Base-by-base conservation (phyloP, 2,888 invertebrate species). In the Apeira syringaria region DNA sequence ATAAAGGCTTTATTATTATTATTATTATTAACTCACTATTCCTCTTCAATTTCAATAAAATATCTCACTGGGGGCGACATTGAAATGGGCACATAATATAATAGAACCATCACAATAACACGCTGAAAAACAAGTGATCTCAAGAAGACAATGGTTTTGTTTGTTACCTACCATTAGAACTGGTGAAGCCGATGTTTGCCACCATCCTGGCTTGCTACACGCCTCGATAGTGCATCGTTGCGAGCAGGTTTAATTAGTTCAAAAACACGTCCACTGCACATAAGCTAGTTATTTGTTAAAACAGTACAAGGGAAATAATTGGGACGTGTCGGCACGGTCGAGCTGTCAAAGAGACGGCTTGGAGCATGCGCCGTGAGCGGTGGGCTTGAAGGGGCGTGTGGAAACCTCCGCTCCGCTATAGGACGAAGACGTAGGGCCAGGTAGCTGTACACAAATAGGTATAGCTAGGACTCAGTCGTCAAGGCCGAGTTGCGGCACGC, bases 361-460 rank as follows among this genome's bases (percentile, higher is more conserved):
- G 22, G 42, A 26, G 44, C 87, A 76, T 81, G 88, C 86, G 89
- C 76, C 35, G 55, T 73, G 33, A 15, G 42, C 30, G 50, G 71
- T 80, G 74, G 86, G 89, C 87, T 61, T 78, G 86, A 47, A 73
- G 77, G 81, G 85, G 88, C 68, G 81, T 83, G 83, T 73, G 72
- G 66, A 53, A 57, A 45, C 49, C 59, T 62, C 69, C 65, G 74
- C 71, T 72, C 72, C 59, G 65, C 69, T 66, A 80, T 84, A 85
- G 84, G 84, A 68, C 78, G 80, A 76, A 15, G 15, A 15, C 15
- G 15, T 3, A 78, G 75, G 74, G 66, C 54, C 55, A 56, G 48
- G 44, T 49, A 68, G 5, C 18, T n/a, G n/a, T 10, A 30, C 40
- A 44, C 54, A 43, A 39, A 46, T 53, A 55, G 11, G 44, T 58